A percentile compares a stretch with the other conserved stretches of the same genome.
Evolutionary conservation across 1,140 invertebrate genomes (phyloP).

Genomic region (Danaus melanippus): DNA sequence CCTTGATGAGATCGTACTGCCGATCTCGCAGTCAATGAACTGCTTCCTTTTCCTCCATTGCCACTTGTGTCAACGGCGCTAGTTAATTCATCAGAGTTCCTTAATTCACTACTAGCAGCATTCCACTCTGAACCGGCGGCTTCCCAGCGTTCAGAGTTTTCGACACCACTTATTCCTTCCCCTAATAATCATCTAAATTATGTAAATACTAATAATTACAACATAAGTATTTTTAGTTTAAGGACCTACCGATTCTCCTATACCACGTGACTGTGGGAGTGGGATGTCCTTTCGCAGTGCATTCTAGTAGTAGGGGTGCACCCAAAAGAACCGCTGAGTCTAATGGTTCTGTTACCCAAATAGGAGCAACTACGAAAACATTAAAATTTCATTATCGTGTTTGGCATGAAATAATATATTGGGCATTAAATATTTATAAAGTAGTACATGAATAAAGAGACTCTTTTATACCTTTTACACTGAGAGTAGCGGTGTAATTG

Average conservation of each 20-base stretch:
- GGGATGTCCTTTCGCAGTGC: constrained; percentile 80
- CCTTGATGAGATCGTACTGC: constrained; percentile 77
- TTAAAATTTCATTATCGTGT: neutral
- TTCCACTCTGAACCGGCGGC: constrained; percentile 25
- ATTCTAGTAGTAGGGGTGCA: constrained; percentile 76
- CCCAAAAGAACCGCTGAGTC: constrained; percentile 78
- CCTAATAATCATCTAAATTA: constrained; percentile 10
- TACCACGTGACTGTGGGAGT: constrained; percentile 79
- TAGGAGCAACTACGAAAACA: constrained; percentile 77
- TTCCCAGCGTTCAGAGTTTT: constrained; percentile 39
- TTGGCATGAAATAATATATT: too few relatives aligned
- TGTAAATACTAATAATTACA: neutral
- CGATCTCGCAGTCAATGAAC: constrained; percentile 72
- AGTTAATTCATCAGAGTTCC: constrained; percentile 1
- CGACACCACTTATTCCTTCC: constrained; percentile 21
- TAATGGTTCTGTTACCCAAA: constrained; percentile 80
- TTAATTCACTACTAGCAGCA: constrained; percentile 5
- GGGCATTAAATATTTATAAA: too few relatives aligned
- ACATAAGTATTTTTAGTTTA: neutral
- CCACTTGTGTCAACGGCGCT: constrained; percentile 3
- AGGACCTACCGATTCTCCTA: constrained; percentile 70
- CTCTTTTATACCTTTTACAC: constrained; percentile 78
- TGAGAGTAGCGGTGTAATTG: constrained; percentile 81
- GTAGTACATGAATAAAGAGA: too few relatives aligned
- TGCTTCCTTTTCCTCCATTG: constrained; percentile 35